phyloP scores from a whole-genome alignment of 30 jellyfish, hydroid and myxozoan species.

The Mastigias papua region DNA sequence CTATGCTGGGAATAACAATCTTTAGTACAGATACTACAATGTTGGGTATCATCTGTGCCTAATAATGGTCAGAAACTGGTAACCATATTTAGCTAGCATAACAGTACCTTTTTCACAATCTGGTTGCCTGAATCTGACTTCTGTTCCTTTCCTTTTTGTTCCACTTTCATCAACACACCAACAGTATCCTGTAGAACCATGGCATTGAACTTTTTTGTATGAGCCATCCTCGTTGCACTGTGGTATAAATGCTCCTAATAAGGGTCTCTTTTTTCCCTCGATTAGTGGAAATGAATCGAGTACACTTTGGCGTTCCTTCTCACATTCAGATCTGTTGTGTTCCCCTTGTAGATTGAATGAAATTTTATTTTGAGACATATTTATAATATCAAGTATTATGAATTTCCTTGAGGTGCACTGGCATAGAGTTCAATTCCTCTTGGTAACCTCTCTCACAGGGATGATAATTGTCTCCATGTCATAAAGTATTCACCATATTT shows the following conservation, averaged over 20 bases:
- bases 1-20: too few species aligned
- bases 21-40: too few species aligned
- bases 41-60: too few species aligned
- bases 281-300: slow-evolving; percentile 20
- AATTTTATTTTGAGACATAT: too few species aligned
- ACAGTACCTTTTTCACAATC: slow-evolving; percentile 57
- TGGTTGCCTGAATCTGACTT: slow-evolving; percentile 45
- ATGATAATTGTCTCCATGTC: too few species aligned
- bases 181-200: slow-evolving; percentile 72
- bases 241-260: slow-evolving; percentile 76
- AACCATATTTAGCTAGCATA: neutral
- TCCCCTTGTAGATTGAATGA: neutral
- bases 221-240: slow-evolving; percentile 74
- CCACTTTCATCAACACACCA: slow-evolving; percentile 80
- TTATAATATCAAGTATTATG: too few species aligned
- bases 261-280: slow-evolving; percentile 28
- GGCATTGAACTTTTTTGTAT: slow-evolving; percentile 71
- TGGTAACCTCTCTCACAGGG: too few species aligned
- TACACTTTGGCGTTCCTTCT: slow-evolving; percentile 19
- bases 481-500: too few species aligned
- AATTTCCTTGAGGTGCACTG: too few species aligned
- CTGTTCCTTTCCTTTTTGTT: slow-evolving; percentile 41
- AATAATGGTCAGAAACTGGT: too few species aligned
- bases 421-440: too few species aligned
- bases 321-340: slow-evolving; percentile 24